These are phyloP conservation scores for Micropterix aruncella DNA, from an alignment of 2,888 invertebrate genomes.

Conservation along the genomic window DNA sequence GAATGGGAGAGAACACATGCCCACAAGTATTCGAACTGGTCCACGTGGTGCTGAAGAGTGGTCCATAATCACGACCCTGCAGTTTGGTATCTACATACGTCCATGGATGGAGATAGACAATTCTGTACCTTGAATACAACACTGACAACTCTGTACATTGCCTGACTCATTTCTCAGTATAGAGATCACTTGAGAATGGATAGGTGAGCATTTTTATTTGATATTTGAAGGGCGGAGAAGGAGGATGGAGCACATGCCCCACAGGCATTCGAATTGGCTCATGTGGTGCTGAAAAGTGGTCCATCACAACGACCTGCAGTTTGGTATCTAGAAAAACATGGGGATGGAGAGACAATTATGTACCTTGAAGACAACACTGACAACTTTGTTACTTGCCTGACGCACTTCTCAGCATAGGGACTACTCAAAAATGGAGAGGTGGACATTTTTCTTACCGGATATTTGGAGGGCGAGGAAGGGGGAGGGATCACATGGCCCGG, in stretches of 20 bases:
- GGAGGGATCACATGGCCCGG: no score
- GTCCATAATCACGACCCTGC: conserved; percentile 90
- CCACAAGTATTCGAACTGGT: conserved; percentile 90
- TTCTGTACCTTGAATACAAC: conserved; percentile 71
- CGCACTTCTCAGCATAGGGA: no score
- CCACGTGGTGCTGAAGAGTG: conserved; percentile 86
- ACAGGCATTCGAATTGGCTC: conserved; percentile 90
- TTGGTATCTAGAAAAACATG: conserved; percentile 83
- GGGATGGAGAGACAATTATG: conserved; percentile 71
- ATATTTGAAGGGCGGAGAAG: no score
- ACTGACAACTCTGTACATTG: conserved; percentile 81
- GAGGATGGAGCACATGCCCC: no score
- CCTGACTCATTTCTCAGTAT: conserved; percentile 79
- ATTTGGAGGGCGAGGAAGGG: no score
- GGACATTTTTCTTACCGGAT: no score
- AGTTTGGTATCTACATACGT: conserved; percentile 86
- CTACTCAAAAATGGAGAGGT: no score
- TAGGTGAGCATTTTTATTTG: conserved; percentile 62
- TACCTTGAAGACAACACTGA: no score
- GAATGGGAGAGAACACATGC: no score
- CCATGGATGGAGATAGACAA: conserved; percentile 67
- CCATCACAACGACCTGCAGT: conserved; percentile 88
- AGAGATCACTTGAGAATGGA: conserved; percentile 83
- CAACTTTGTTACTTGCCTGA: no score
- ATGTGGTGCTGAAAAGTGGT: conserved; percentile 86